Percentiles rank a stretch among this genome's conserved stretches.
phyloP scores from a whole-genome alignment of 2,113 vertebrate species.

The Psephotus haematonotus region DNA sequence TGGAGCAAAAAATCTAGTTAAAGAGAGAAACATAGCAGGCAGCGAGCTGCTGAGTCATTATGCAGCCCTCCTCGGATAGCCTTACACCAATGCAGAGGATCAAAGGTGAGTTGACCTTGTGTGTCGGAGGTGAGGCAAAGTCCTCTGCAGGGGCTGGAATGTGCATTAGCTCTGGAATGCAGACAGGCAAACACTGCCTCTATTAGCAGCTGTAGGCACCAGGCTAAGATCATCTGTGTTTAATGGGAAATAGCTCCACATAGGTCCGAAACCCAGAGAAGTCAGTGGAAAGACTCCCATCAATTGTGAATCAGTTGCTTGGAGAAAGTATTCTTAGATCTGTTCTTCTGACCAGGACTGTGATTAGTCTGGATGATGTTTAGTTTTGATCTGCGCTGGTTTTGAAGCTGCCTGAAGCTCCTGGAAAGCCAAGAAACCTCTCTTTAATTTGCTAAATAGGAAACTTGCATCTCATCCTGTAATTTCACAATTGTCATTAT shows the following conservation, averaged over 20 bases:
- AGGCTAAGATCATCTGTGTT: background rate
- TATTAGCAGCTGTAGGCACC: background rate
- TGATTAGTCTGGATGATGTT: background rate
- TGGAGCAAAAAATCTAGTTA: slow-evolving; percentile 26
- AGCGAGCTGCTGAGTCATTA: background rate
- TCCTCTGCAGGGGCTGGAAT: background rate
- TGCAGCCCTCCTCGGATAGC: background rate
- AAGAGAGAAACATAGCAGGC: background rate
- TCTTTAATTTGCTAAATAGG: slow-evolving; percentile 49
- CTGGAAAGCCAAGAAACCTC: background rate
- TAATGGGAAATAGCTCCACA: background rate
- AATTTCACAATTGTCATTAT: background rate
- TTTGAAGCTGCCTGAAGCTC: background rate
- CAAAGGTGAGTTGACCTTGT: slow-evolving; percentile 49
- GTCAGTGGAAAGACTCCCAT: background rate
- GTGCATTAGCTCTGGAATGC: slow-evolving; percentile 59
- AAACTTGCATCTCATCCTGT: background rate
- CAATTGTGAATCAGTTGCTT: background rate
- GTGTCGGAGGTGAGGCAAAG: background rate
- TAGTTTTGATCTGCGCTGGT: background rate
- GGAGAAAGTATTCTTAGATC: background rate
- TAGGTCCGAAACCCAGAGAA: background rate
- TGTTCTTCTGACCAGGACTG: background rate
- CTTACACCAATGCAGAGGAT: background rate
- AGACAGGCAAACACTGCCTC: slow-evolving; percentile 33